phyloP scores from a whole-genome alignment of 2,113 vertebrate genomes.

The Chamaea fasciata region DNA sequence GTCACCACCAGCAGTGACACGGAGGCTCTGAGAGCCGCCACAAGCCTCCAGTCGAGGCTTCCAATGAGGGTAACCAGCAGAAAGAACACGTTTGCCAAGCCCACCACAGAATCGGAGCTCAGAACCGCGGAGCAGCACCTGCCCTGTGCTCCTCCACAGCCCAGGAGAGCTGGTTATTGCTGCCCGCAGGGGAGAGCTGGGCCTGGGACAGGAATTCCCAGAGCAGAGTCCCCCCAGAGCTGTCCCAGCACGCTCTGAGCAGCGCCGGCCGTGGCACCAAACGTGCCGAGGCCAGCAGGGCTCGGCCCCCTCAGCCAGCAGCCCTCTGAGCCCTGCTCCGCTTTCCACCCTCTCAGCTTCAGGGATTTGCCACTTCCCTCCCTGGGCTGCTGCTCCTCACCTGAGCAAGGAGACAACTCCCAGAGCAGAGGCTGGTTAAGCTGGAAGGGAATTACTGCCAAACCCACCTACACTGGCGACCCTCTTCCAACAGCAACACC shows the following conservation, averaged over 20 bases:
- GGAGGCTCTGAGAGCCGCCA: not conserved
- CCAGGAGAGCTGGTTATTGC: not conserved
- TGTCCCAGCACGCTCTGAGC: not conserved
- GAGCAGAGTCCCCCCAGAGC: not conserved
- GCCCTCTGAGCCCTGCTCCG: not conserved
- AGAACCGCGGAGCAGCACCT: not conserved
- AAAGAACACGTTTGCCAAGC: not conserved
- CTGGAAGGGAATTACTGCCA: not conserved
- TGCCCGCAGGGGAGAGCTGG: not conserved
- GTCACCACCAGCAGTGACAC: accelerated
- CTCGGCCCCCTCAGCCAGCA: not conserved
- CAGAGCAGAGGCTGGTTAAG: too few relatives aligned
- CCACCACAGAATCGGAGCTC: not conserved
- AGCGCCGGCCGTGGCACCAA: accelerated
- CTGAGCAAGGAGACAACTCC: not conserved
- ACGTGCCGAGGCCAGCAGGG: not conserved
- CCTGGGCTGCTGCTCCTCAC: not conserved
- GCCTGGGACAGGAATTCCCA: not conserved
- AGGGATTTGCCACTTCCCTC: not conserved
- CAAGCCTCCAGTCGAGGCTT: not conserved
- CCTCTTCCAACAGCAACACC: not conserved
- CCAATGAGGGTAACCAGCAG: not conserved
- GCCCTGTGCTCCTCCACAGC: not conserved
- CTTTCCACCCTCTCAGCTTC: not conserved
- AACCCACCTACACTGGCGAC: accelerated